These are phyloP conservation scores for Calyptommatus sinebrachiatus DNA, from an alignment of 2,113 vertebrate genomes.

Conservation along the genomic window DNA sequence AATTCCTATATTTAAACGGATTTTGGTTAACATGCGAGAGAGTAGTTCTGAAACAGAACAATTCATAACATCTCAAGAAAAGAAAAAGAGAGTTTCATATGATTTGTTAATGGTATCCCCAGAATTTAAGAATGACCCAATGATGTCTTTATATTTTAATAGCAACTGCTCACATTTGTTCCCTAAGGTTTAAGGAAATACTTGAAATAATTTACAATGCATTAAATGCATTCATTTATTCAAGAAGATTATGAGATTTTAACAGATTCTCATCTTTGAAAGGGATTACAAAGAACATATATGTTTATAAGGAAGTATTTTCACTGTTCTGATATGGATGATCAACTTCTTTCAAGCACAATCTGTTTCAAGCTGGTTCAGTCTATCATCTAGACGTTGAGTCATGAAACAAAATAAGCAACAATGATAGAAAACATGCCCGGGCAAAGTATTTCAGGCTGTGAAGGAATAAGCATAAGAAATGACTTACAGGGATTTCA, in stretches of 20 bases:
- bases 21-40: too few species aligned
- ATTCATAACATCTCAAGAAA: too few species aligned
- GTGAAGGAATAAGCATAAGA: conserved; percentile 45
- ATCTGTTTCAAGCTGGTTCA: conserved; percentile 40
- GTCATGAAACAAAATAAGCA: conserved; percentile 49
- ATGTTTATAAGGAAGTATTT: conserved; percentile 48
- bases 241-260: conserved; percentile 35
- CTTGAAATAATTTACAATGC: conserved; percentile 27
- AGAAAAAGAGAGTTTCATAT: too few species aligned
- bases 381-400: conserved; percentile 43
- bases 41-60: too few species aligned
- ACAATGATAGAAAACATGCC: conserved; percentile 51
- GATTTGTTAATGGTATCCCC: too few species aligned
- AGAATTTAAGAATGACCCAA: too few species aligned
- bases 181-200: conserved; percentile 38
- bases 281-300: conserved; percentile 17
- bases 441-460: conserved; percentile 48
- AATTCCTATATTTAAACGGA: too few species aligned
- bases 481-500: conserved; percentile 38
- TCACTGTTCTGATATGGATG: conserved; percentile 33
- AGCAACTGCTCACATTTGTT: not conserved
- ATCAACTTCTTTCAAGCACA: conserved; percentile 13
- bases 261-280: conserved; percentile 31
- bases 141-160: too few species aligned
- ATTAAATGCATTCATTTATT: conserved; percentile 50